These are phyloP conservation scores for Hemiscyllium ocellatum DNA, from an alignment of 2,113 vertebrate species.

Conservation along the genomic window DNA sequence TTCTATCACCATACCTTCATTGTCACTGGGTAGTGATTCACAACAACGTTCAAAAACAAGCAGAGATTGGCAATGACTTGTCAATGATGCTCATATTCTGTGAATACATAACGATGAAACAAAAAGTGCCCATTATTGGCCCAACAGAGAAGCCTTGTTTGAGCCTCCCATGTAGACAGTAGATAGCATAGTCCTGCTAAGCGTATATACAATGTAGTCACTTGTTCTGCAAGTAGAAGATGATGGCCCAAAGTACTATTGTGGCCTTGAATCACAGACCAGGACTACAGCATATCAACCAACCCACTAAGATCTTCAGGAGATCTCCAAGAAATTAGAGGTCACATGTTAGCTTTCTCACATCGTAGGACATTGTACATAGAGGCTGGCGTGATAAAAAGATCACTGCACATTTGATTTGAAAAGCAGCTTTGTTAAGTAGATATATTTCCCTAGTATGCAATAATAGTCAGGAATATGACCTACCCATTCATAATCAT, in stretches of 20 bases:
- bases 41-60: too few species aligned
- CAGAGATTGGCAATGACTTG: too few species aligned
- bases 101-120: not conserved
- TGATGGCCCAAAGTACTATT: not conserved
- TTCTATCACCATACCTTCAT: too few species aligned
- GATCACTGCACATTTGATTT: not conserved
- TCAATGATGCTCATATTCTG: not conserved
- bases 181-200: not conserved
- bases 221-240: not conserved
- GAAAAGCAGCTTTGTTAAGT: not conserved
- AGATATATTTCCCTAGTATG: not conserved
- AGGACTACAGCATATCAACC: not conserved
- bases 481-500: constrained; percentile 93
- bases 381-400: not conserved
- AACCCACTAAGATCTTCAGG: not conserved
- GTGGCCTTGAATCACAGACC: not conserved
- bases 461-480: not conserved
- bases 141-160: too few species aligned
- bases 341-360: too few species aligned
- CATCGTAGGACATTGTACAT: not conserved
- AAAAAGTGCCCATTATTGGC: not conserved
- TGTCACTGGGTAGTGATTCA: too few species aligned
- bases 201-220: not conserved
- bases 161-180: not conserved
- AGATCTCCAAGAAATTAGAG: not conserved